Percentiles rank a stretch among this genome's conserved stretches.
Conservation (phyloP, 2,888 invertebrate species). For the Ommatoiulus sabulosus region DNA sequence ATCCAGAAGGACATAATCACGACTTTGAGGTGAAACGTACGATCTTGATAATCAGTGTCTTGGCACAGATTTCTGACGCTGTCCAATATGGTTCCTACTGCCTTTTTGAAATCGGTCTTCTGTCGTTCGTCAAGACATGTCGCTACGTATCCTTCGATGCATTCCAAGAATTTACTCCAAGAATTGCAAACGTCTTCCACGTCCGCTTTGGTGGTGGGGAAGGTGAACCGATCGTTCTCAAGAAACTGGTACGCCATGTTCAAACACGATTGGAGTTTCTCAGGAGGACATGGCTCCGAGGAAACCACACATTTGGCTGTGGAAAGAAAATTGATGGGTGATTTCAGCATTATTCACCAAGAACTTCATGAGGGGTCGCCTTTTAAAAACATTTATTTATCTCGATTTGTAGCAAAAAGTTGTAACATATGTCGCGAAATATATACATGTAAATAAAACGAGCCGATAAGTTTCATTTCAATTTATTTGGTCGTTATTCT, state of each 20-base stretch:
- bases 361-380: too few species aligned
- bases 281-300: constrained; percentile 45
- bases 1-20: background rate
- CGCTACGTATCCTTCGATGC: constrained; percentile 56
- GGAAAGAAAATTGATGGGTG: background rate
- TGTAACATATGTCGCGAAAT: too few species aligned
- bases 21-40: constrained; percentile 1
- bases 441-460: too few species aligned
- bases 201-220: constrained; percentile 56
- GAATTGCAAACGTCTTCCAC: constrained; percentile 56
- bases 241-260: constrained; percentile 54
- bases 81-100: constrained; percentile 55
- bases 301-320: background rate
- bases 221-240: constrained; percentile 55
- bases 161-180: constrained; percentile 56
- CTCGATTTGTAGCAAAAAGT: too few species aligned
- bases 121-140: constrained; percentile 54
- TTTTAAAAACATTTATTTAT: too few species aligned
- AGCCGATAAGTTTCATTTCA: too few species aligned
- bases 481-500: too few species aligned
- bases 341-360: too few species aligned
- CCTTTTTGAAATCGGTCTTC: constrained; percentile 55
- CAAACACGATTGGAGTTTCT: constrained; percentile 51
- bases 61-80: constrained; percentile 56
- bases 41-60: constrained; percentile 54